phyloP scores from a whole-genome alignment of 1,140 invertebrate genomes.

The Leptinotarsa defecta region DNA sequence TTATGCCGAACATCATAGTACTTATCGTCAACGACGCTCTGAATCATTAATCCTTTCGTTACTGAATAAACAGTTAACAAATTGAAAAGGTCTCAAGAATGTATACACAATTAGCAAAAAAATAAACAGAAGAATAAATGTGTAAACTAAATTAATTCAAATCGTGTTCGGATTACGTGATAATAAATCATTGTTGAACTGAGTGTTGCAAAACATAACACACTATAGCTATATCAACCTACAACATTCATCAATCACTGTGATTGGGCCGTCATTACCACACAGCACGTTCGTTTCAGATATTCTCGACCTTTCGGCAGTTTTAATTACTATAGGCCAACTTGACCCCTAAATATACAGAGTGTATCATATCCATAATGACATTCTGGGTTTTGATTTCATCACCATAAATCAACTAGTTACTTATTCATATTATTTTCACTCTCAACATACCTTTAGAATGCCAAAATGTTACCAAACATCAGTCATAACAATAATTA shows the following conservation, averaged over 20 bases:
- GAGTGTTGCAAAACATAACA: conserved; percentile 44
- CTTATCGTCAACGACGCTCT: neutral
- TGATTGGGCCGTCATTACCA: conserved; percentile 44
- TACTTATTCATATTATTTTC: too few relatives aligned
- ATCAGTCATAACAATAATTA: too few relatives aligned
- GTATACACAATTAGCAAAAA: conserved; percentile 29
- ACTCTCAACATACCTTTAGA: too few relatives aligned
- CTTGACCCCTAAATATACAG: too few relatives aligned
- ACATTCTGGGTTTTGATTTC: too few relatives aligned
- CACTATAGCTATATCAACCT: conserved; percentile 42
- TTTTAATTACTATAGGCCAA: neutral
- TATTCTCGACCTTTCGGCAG: neutral
- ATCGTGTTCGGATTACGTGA: conserved; percentile 27
- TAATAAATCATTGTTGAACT: conserved; percentile 47
- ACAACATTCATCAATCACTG: conserved; percentile 42
- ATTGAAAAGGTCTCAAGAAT: conserved; percentile 3
- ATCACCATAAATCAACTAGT: too few relatives aligned
- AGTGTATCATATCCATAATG: too few relatives aligned
- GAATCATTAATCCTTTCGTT: conserved; percentile 8
- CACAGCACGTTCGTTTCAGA: neutral
- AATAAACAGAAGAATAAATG: conserved; percentile 35
- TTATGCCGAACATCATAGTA: too few relatives aligned
- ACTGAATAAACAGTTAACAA: conserved; percentile 13
- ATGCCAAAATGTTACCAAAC: too few relatives aligned
- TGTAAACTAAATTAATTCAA: conserved; percentile 39